Base-by-base conservation (phyloP, 2,797 vertebrate genomes). In the Hoplostethus atlanticus region DNA sequence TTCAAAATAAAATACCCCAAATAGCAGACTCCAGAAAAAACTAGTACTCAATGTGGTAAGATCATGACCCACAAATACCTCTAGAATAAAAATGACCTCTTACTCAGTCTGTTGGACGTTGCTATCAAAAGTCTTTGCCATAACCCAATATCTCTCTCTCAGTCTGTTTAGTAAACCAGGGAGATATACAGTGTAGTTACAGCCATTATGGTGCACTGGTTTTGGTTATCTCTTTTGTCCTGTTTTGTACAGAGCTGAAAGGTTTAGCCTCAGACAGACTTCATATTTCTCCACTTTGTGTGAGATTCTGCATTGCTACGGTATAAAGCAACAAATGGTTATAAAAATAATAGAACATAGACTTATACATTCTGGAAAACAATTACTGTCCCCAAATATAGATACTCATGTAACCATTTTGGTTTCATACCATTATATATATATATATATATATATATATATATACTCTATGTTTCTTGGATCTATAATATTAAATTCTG, bases 321-420 rank as follows among this genome's bases (percentile, higher is more conserved):
- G 79, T 87, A 87, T 91, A 89, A 93, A 94, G 92, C 92, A 94
- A 94, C 93, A 87, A 69, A 90, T 93, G 91, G 84, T 93, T 95
- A 96, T 91, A 96, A 96, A 96, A 96, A 96, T 96, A 95, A 96
- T 95, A 93, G 83, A 80, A 93, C 91, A 95, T 94, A 89, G 90
- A 88, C 89, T 84, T 79, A 71, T 89, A 93, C 93, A 89, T 84
- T 88, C 85, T 87, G 85, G 79, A 88, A 91, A 92, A 91, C 78
- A 89, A 84, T 56, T 86, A 85, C 71, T 87, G 55, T 83, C 73
- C 81, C 77, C 85, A 89, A 89, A 90, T 87, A 88, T 86, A 90
- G 61, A 81, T 83, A 83, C 67, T 73, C 73, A 84, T 81, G 80
- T 76, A 82, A 89, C 81, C 87, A 77, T 87, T 90, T 84, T 88